phyloP scores from a whole-genome alignment of 2,888 invertebrate species.

The Eristalis pertinax region DNA sequence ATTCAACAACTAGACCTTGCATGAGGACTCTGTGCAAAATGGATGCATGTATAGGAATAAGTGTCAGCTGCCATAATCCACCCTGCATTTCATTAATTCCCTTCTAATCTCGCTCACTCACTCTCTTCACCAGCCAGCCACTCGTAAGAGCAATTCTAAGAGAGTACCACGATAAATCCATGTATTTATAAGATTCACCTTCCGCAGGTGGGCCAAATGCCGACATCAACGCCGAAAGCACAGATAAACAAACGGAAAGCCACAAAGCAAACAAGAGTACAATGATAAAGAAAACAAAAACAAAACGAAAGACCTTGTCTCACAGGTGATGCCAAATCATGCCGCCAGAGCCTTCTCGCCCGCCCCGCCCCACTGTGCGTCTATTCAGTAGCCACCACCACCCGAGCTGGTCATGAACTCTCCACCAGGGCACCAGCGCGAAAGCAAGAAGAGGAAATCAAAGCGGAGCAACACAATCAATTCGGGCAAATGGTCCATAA shows the following conservation, averaged over 20 bases:
- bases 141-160: not conserved
- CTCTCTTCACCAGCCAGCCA: not conserved
- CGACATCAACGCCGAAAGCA: constrained; percentile 3
- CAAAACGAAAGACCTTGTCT: not conserved
- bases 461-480: constrained; percentile 25
- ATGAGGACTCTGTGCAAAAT: not conserved
- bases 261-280: constrained; percentile 19
- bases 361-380: not conserved
- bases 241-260: constrained; percentile 23
- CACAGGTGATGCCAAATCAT: constrained; percentile 27
- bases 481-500: constrained; percentile 28
- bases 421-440: not conserved
- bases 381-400: too few species aligned
- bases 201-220: constrained; percentile 1
- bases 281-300: not conserved
- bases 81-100: not conserved
- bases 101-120: not conserved
- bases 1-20: not conserved
- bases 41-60: not conserved
- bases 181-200: constrained; percentile 10
- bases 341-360: not conserved
- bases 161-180: not conserved
- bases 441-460: constrained; percentile 2
- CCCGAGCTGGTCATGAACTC: constrained; percentile 3
- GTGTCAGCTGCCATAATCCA: not conserved